These are phyloP conservation scores for Caloenas nicobarica DNA, from an alignment of 2,113 vertebrate species.

Conservation along the genomic window DNA sequence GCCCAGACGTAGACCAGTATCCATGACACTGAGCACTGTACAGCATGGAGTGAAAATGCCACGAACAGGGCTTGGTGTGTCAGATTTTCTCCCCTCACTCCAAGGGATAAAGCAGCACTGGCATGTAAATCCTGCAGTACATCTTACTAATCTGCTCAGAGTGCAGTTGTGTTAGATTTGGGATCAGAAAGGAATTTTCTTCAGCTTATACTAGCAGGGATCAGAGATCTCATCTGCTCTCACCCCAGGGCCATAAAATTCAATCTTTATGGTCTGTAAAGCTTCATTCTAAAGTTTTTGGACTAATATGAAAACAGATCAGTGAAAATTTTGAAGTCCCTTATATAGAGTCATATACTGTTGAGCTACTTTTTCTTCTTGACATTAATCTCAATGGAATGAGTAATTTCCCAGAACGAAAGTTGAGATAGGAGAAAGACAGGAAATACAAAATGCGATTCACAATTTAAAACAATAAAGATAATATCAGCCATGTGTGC, in stretches of 20 bases:
- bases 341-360: neutral
- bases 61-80: rapidly evolving
- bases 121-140: neutral
- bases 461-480: neutral
- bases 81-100: neutral
- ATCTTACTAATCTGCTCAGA: neutral
- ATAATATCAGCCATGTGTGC: neutral
- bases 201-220: neutral
- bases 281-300: neutral
- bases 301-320: neutral
- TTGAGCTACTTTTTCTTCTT: neutral
- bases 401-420: neutral
- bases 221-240: neutral
- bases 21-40: neutral
- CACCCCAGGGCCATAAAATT: neutral
- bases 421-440: neutral
- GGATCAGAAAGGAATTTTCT: slow-evolving; percentile 1
- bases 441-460: neutral
- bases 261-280: neutral
- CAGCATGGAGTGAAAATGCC: neutral
- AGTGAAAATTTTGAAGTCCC: neutral
- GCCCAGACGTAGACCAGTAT: neutral
- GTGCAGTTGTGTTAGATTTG: neutral
- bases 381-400: neutral
- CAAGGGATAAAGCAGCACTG: neutral